Evolutionary conservation across 2,797 vertebrate species (phyloP).

Genomic region (Clarias fuscus): DNA sequence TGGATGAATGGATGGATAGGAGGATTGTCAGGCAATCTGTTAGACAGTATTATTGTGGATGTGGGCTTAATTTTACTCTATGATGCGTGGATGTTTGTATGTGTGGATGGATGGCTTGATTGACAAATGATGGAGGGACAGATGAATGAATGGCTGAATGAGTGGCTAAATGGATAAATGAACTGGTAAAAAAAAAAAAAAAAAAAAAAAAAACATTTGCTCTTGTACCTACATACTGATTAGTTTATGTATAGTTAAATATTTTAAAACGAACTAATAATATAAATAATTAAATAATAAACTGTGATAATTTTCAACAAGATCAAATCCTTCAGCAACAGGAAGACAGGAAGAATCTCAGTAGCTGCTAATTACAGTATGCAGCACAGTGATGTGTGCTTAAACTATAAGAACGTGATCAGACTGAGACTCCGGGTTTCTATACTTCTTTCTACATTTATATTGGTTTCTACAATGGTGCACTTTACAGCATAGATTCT

Average conservation of each 20-base stretch:
- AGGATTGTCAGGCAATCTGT: neutral
- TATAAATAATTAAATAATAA: neutral
- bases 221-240: no score
- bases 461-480: neutral
- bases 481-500: neutral
- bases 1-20: neutral
- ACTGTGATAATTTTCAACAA: neutral
- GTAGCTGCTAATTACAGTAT: neutral
- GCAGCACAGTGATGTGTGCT: neutral
- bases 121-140: neutral
- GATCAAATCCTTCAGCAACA: neutral
- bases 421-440: neutral
- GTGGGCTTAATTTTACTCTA: neutral
- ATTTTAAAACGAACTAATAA: neutral
- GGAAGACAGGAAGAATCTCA: neutral
- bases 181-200: neutral
- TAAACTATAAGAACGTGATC: neutral
- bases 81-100: neutral
- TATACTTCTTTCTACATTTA: neutral
- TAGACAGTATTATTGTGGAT: neutral
- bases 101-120: neutral
- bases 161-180: neutral
- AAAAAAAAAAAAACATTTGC: neutral
- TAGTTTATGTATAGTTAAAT: neutral
- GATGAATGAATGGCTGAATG: neutral